Base-by-base conservation (phyloP, 2,113 vertebrate genomes). In the Silurus glanis region DNA sequence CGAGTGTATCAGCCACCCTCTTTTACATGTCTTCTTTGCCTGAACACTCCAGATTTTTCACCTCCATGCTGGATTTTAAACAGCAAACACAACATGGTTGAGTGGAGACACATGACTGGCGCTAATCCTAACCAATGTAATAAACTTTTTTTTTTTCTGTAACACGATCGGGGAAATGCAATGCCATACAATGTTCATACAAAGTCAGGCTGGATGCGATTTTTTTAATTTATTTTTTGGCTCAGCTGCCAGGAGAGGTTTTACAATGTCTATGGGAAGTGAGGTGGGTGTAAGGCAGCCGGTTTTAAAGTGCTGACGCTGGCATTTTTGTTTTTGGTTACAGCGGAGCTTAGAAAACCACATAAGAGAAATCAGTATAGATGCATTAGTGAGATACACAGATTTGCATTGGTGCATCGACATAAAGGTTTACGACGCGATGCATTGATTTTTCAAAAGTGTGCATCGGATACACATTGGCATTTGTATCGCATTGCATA, bases 101-200 rank as follows among this genome's bases (percentile, higher is more conserved):
- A 59, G 55, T 21, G 55, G 55, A 80, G 25, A 37, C 72, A 37
- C 59, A 66, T 64, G 45, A 78, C 59, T 53, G 72, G 58, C 59
- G 37, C 75, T 88, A 86, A 83, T 86, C 72, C 55, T 37, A 83
- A 71, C 62, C 55, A 45, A 64, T 51, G 23, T 64, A 59, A 76
- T 37, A 76, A 82, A 25, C 17, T 9, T 58, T n/a, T 6, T 37
- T 6, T 37, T 37, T n/a, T 45, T 76, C 51, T 53, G 47, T 72
- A 79, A 71, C 74, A 51, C 72, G 10, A 64, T 58, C 37, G 74
- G n/a, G 25, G 49, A 74, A 71, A 59, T 37, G 37, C 37, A 37
- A 37, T 37, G 37, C 37, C 37, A 37, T 37, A 37, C 37, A 37
- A 37, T 37, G 37, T 37, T 37, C 37, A 37, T 37, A 37, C 2